Percentiles rank a stretch among this genome's conserved stretches.
Evolutionary conservation across 2,113 vertebrate species (phyloP).

Genomic region (Alaudala cheleensis): DNA sequence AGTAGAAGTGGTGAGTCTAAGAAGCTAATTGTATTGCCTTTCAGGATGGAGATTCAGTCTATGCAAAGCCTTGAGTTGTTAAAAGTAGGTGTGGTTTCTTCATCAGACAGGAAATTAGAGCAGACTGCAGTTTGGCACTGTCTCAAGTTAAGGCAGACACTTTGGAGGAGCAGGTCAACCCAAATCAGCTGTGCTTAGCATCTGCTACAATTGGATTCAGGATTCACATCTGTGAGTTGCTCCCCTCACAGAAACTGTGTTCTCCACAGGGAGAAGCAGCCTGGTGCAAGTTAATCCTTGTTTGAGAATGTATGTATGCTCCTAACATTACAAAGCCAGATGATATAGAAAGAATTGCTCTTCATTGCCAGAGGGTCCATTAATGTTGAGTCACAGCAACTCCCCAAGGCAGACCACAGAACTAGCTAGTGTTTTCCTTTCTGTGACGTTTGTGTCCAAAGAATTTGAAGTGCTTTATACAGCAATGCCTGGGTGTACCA

Average conservation of each 20-base stretch:
- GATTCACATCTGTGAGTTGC: neutral
- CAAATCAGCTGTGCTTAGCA: neutral
- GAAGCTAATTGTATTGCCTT: neutral
- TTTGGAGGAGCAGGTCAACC: neutral
- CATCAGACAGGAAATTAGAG: neutral
- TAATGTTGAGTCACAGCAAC: neutral
- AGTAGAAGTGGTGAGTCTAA: neutral
- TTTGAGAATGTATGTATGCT: neutral
- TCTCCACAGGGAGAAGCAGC: neutral
- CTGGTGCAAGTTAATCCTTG: neutral
- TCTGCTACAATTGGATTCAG: neutral
- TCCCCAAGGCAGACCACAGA: neutral
- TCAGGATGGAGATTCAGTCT: neutral
- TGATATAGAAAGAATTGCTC: neutral
- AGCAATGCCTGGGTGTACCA: neutral
- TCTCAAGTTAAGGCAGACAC: neutral
- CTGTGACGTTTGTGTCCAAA: neutral
- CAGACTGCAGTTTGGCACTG: neutral
- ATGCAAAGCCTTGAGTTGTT: neutral
- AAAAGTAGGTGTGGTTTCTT: neutral
- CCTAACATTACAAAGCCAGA: neutral
- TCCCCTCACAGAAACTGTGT: neutral
- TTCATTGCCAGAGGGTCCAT: neutral
- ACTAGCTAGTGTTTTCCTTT: neutral
- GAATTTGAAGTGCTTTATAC: neutral